Evolutionary conservation across 2,888 invertebrate genomes (phyloP).

Genomic region (Caenorhabditis sp.): DNA sequence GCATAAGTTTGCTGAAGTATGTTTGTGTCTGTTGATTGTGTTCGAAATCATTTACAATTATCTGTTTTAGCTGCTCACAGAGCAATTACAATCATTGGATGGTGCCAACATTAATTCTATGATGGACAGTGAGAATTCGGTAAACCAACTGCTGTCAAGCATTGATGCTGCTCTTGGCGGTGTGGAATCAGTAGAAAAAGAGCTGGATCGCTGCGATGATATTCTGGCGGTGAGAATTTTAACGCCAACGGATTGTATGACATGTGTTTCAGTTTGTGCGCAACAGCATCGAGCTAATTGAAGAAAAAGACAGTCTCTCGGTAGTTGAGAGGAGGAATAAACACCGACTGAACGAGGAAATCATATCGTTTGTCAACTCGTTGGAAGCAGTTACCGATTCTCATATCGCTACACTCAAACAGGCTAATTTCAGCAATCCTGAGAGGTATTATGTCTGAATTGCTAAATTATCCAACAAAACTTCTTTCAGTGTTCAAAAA

Average conservation of each 20-base stretch:
- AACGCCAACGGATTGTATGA: no score
- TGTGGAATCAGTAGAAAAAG: slow-evolving; percentile 86
- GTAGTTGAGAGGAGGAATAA: slow-evolving; percentile 92
- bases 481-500: slow-evolving; percentile 75
- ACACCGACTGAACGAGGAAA: slow-evolving; percentile 84
- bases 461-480: not conserved
- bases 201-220: slow-evolving; percentile 90
- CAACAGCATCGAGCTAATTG: slow-evolving; percentile 93
- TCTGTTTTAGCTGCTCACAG: slow-evolving; percentile 67
- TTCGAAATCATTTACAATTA: no score
- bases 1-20: slow-evolving; percentile 87
- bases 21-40: no score
- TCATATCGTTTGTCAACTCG: slow-evolving; percentile 70
- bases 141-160: slow-evolving; percentile 85
- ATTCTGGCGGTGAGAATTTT: slow-evolving; percentile 84
- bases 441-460: slow-evolving; percentile 66
- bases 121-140: slow-evolving; percentile 91
- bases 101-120: slow-evolving; percentile 94
- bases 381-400: slow-evolving; percentile 76
- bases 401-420: slow-evolving; percentile 75
- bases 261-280: slow-evolving; percentile 91
- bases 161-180: slow-evolving; percentile 71
- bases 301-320: slow-evolving; percentile 92
- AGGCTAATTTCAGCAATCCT: slow-evolving; percentile 79
- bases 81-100: slow-evolving; percentile 76